These are phyloP conservation scores for Hemicentrotus pulcherrimus DNA, from an alignment of 35 echinoderm and acorn worm species.

Conservation along the genomic window DNA sequence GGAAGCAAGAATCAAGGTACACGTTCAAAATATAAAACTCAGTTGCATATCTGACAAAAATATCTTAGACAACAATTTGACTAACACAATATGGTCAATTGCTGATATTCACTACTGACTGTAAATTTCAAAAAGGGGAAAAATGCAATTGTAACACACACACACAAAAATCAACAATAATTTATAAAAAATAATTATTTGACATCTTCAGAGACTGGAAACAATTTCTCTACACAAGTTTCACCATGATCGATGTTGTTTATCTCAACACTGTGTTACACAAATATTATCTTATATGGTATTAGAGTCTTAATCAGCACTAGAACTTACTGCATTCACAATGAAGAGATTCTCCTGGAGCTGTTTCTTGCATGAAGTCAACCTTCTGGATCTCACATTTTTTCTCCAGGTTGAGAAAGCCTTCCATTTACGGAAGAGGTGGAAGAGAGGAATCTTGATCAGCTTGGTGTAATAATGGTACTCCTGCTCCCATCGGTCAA, in stretches of 20 bases:
- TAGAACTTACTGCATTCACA: slow-evolving; percentile 83
- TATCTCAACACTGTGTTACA: too few species aligned
- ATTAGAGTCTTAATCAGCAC: background rate
- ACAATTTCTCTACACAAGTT: too few species aligned
- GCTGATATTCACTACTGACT: background rate
- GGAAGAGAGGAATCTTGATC: slow-evolving; percentile 80
- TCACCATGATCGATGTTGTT: too few species aligned
- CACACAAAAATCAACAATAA: background rate
- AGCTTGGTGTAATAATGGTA: slow-evolving; percentile 87
- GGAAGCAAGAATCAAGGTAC: background rate
- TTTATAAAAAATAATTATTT: background rate
- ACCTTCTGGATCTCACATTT: slow-evolving; percentile 84
- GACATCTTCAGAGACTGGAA: background rate
- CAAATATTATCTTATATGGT: too few species aligned
- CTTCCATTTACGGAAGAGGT: slow-evolving; percentile 96
- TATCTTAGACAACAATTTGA: background rate
- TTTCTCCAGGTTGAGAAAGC: slow-evolving; percentile 95
- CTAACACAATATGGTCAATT: background rate
- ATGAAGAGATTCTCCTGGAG: slow-evolving; percentile 97
- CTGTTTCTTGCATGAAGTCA: slow-evolving; percentile 92
- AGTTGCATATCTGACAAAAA: background rate
- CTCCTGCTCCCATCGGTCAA: slow-evolving; percentile 98
- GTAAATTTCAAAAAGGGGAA: background rate
- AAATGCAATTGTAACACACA: background rate
- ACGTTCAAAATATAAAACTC: background rate